These are phyloP conservation scores for Yponomeuta sedellus DNA, from an alignment of 2,888 invertebrate species.

Conservation along the genomic window DNA sequence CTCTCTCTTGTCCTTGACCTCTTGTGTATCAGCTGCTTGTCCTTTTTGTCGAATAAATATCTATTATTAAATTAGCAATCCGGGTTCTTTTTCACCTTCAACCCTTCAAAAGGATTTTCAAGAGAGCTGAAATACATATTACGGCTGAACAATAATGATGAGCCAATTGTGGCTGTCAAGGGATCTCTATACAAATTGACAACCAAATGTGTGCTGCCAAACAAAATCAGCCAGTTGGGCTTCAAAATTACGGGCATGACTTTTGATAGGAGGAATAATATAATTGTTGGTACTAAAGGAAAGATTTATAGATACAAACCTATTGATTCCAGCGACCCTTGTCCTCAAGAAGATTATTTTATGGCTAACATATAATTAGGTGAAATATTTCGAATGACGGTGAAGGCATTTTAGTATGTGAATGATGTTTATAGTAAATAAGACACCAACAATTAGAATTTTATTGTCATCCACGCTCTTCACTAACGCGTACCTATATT, in stretches of 20 bases:
- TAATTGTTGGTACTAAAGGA: slow-evolving; percentile 63
- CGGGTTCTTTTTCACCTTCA: no score
- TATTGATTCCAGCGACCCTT: slow-evolving; percentile 53
- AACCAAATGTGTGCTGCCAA: slow-evolving; percentile 52
- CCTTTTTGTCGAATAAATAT: no score
- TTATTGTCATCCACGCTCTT: no score
- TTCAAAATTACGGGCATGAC: slow-evolving; percentile 63
- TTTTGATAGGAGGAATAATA: slow-evolving; percentile 58
- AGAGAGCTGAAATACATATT: slow-evolving; percentile 62
- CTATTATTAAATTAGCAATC: no score
- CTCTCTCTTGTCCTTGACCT: no score
- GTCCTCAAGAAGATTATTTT: slow-evolving; percentile 63
- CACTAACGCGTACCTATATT: no score
- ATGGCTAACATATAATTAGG: slow-evolving; percentile 38
- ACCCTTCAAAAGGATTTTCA: slow-evolving; percentile 62
- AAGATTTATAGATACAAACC: slow-evolving; percentile 65
- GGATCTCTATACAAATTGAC: slow-evolving; percentile 52
- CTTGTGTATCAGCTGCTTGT: no score
- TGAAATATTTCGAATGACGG: neutral
- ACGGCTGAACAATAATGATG: slow-evolving; percentile 53
- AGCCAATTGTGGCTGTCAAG: slow-evolving; percentile 60
- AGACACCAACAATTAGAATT: no score
- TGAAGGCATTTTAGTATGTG: no score
- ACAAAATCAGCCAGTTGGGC: slow-evolving; percentile 57
- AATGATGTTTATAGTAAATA: no score